Evolutionary conservation across 2,113 vertebrate species (phyloP).

Genomic region (Strix uralensis): DNA sequence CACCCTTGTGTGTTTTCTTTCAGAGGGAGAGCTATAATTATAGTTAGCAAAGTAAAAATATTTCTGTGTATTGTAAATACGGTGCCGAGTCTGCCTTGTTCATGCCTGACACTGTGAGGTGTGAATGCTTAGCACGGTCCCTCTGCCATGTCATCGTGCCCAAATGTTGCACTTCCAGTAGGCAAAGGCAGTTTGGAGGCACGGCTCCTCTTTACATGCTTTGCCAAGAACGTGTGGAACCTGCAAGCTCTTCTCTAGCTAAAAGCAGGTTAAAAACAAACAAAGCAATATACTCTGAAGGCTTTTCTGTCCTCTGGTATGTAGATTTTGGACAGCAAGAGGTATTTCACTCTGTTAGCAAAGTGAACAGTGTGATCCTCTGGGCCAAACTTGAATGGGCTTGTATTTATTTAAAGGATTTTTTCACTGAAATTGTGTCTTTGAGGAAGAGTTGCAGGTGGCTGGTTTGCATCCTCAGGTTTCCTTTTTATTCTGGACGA

Average conservation of each 20-base stretch:
- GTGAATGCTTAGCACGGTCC: not conserved
- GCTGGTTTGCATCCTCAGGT: not conserved
- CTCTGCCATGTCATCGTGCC: not conserved
- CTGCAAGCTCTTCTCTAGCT: not conserved
- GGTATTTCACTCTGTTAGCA: not conserved
- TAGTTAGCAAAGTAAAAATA: not conserved
- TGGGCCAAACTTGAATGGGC: not conserved
- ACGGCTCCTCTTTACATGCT: accelerated
- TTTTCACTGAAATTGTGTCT: not conserved
- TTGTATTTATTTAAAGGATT: not conserved
- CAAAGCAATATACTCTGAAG: not conserved
- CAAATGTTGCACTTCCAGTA: not conserved
- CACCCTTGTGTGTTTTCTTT: not conserved
- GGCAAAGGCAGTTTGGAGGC: not conserved
- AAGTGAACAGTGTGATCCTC: not conserved
- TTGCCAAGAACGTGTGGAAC: accelerated
- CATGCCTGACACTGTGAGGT: not conserved
- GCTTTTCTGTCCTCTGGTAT: accelerated
- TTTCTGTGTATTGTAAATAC: not conserved
- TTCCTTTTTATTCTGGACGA: not conserved
- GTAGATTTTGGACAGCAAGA: not conserved
- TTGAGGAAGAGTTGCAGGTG: not conserved
- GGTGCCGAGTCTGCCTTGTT: not conserved
- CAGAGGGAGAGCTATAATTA: not conserved
- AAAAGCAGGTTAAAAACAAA: not conserved